phyloP scores from a whole-genome alignment of 2,113 vertebrate genomes.

The Crotalus tigris region DNA sequence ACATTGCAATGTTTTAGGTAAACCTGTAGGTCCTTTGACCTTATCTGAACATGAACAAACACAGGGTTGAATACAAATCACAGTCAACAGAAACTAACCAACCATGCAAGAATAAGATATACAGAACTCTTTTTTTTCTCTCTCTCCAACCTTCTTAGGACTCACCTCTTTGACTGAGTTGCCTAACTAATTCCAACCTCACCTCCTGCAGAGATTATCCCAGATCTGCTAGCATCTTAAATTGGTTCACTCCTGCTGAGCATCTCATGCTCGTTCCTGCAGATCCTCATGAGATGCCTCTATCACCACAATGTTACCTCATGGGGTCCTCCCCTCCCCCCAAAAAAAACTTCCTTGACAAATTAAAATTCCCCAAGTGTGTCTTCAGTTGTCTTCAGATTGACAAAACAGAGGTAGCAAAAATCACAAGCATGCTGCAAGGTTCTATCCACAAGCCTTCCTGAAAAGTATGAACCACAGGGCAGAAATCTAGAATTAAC shows the following conservation, averaged over 20 bases:
- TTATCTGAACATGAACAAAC: not conserved
- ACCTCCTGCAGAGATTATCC: not conserved
- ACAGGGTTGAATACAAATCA: not conserved
- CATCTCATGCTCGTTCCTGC: not conserved
- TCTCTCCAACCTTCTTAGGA: not conserved
- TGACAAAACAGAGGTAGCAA: not conserved
- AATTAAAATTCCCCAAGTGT: not conserved
- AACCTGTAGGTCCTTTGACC: not conserved
- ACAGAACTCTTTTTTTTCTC: not conserved
- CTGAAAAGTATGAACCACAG: not conserved
- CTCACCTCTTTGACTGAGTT: not conserved
- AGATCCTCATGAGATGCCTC: not conserved
- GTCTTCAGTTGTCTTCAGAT: not conserved
- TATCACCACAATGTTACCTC: not conserved
- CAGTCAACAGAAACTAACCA: not conserved
- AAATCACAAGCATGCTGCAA: not conserved
- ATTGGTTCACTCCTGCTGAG: not conserved
- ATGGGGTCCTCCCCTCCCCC: not conserved
- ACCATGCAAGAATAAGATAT: not conserved
- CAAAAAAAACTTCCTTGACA: not conserved
- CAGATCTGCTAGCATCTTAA: not conserved
- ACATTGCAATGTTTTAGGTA: not conserved
- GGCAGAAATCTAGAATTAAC: not conserved
- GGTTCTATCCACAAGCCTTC: not conserved
- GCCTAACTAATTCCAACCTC: not conserved